Percentiles rank a stretch among this genome's conserved stretches.
phyloP scores from a whole-genome alignment of 2,113 vertebrate genomes.

The Microcebus tavaratra region DNA sequence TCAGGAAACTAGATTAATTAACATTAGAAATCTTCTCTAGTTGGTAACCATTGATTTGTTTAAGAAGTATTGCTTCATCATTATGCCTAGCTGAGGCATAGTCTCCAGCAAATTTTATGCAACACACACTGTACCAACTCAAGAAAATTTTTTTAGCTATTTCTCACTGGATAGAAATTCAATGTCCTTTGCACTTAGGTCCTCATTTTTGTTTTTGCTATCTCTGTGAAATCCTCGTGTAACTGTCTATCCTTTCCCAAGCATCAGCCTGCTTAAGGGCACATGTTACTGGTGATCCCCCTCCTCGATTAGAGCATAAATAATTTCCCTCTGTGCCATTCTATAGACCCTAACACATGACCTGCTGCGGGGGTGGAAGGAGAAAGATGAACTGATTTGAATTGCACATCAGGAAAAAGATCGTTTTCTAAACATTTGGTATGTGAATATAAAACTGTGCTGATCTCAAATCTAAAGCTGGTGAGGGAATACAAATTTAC shows the following conservation, averaged over 20 bases:
- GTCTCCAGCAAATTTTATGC: conserved; percentile 20
- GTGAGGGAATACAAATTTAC: not conserved
- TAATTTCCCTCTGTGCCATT: not conserved
- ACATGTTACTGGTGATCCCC: not conserved
- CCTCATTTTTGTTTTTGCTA: not conserved
- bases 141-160: not conserved
- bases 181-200: not conserved
- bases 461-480: conserved; percentile 23
- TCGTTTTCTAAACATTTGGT: not conserved
- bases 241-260: not conserved
- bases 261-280: not conserved
- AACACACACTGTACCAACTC: conserved; percentile 27
- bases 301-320: not conserved
- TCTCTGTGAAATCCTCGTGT: not conserved
- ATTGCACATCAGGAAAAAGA: not conserved
- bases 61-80: conserved; percentile 33
- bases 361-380: not conserved
- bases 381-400: conserved; percentile 6
- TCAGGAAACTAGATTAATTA: conserved; percentile 10
- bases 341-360: not conserved
- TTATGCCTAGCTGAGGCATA: not conserved
- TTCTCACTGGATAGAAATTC: not conserved
- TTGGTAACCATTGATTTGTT: conserved; percentile 48
- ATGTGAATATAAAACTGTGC: not conserved
- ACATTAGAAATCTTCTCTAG: not conserved